Percentiles rank a stretch among this genome's conserved stretches.
These are phyloP conservation scores for Orientallactaga sibirica DNA, from an alignment of 2,797 vertebrate genomes.

Conservation along the genomic window DNA sequence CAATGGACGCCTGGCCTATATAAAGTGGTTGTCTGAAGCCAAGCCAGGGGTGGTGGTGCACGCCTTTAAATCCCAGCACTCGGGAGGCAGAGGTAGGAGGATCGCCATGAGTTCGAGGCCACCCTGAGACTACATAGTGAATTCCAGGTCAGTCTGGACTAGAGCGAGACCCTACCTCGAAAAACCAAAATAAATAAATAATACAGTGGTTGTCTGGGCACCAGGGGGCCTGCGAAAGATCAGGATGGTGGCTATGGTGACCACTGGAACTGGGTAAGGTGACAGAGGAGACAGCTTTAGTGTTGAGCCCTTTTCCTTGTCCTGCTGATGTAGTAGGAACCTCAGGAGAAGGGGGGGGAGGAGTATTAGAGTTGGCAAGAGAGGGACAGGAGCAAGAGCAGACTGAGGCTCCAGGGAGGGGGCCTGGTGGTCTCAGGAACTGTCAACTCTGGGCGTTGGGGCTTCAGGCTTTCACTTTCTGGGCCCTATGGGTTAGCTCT, in stretches of 20 bases:
- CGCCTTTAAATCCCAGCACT: too few species aligned
- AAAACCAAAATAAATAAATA: too few species aligned
- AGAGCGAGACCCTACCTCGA: too few species aligned
- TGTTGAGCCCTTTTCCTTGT: neutral
- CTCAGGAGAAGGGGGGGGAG: neutral
- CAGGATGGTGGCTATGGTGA: neutral
- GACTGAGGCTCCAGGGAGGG: neutral
- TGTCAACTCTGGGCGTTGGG: neutral
- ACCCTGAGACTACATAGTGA: too few species aligned
- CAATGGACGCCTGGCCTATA: neutral
- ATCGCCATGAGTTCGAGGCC: too few species aligned
- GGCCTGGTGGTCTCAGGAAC: neutral
- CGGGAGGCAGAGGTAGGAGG: too few species aligned
- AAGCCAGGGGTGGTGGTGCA: too few species aligned
- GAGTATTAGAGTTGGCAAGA: neutral
- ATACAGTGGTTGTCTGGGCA: neutral
- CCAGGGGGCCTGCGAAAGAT: neutral
- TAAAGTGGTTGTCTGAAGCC: neutral
- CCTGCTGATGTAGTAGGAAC: neutral
- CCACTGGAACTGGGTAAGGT: neutral
- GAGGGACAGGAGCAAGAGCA: neutral
- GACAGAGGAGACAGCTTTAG: neutral
- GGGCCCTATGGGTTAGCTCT: neutral
- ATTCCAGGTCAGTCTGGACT: too few species aligned
- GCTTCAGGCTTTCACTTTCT: conserved; percentile 25